Percentiles rank a stretch among this genome's conserved stretches.
phyloP scores from a whole-genome alignment of 1,140 invertebrate species.

The Hyposmocoma kahamanoa region DNA sequence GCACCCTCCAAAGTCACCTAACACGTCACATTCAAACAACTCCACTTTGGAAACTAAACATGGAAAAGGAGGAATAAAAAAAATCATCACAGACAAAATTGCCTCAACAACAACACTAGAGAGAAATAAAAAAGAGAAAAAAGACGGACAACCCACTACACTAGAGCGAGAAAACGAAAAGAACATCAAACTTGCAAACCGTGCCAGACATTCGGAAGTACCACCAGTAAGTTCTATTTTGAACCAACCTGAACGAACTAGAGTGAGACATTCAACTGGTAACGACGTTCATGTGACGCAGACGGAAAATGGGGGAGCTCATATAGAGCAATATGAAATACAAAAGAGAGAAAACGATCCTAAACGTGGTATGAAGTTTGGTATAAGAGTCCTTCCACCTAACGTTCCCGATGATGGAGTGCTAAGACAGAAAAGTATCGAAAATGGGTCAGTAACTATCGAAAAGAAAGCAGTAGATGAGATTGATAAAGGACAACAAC shows the following conservation, averaged over 20 bases:
- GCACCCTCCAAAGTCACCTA: constrained; percentile 58
- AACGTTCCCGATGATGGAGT: constrained; percentile 70
- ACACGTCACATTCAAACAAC: constrained; percentile 66
- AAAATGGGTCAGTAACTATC: constrained; percentile 56
- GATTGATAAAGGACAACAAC: constrained; percentile 64
- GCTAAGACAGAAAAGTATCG: constrained; percentile 65
- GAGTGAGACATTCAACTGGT: constrained; percentile 52
- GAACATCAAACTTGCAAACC: constrained; percentile 61
- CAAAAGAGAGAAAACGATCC: constrained; percentile 66
- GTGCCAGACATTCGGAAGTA: constrained; percentile 48
- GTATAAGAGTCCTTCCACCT: constrained; percentile 78
- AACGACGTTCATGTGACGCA: constrained; percentile 64
- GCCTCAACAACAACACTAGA: constrained; percentile 62
- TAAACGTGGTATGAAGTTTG: constrained; percentile 79
- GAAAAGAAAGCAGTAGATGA: constrained; percentile 70
- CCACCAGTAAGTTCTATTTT: constrained; percentile 17
- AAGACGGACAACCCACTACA: constrained; percentile 68
- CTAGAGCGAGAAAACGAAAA: constrained; percentile 71
- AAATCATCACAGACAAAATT: constrained; percentile 68
- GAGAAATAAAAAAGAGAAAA: constrained; percentile 71
- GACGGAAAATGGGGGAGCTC: constrained; percentile 57
- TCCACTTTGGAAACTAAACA: constrained; percentile 67
- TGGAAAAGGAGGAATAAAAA: constrained; percentile 63
- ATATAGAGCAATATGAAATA: constrained; percentile 55
- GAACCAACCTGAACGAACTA: constrained; percentile 60